Conservation (phyloP, 2,888 invertebrate species). For the Erebia epiphron region DNA sequence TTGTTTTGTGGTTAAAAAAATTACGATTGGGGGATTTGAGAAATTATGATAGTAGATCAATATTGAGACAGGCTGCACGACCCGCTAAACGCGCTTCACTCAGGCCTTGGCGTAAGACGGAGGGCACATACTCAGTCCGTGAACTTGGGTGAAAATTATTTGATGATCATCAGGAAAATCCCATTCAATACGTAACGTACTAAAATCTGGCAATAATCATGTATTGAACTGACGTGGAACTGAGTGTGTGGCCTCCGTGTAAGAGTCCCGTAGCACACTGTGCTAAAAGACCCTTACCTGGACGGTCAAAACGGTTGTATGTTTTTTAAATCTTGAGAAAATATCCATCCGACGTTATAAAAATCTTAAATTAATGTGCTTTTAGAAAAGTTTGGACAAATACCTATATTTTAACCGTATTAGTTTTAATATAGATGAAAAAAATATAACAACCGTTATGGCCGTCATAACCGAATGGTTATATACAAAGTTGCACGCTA, state of each 20-base stretch:
- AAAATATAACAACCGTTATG: constrained; percentile 22
- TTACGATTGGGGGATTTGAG: no score
- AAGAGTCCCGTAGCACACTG: constrained; percentile 41
- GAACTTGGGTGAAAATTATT: not conserved
- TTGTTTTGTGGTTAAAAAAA: no score
- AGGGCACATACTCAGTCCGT: not conserved
- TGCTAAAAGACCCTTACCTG: constrained; percentile 43
- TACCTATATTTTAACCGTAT: not conserved
- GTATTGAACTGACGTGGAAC: not conserved
- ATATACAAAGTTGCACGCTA: constrained; percentile 64
- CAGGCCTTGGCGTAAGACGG: not conserved
- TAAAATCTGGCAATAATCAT: not conserved
- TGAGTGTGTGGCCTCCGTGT: constrained; percentile 14
- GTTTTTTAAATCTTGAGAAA: not conserved
- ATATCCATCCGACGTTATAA: no score
- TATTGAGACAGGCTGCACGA: not conserved
- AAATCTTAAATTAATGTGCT: no score
- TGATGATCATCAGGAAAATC: not conserved
- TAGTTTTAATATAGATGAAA: not conserved
- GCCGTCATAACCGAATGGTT: constrained; percentile 15
- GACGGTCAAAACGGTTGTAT: constrained; percentile 38
- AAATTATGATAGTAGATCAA: not conserved
- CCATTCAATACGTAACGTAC: no score
- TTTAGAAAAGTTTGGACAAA: no score
- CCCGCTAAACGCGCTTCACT: not conserved